Base-by-base conservation (phyloP, 2,113 vertebrate species). In the Triplophysa siluroides region DNA sequence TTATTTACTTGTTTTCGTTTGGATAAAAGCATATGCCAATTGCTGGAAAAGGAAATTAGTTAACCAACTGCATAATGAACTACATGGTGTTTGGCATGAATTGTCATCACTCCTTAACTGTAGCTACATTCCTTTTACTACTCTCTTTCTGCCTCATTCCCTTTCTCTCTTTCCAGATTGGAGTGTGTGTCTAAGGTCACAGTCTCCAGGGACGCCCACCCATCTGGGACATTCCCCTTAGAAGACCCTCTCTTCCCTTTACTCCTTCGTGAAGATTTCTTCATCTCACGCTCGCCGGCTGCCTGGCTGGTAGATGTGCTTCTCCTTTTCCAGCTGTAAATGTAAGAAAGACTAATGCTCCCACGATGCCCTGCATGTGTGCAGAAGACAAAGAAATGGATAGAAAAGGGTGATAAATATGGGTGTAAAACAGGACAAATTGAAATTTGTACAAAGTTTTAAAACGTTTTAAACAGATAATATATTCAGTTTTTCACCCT, bases 281-380 rank as follows among this genome's bases (percentile, higher is more conserved):
- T 77, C 29, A 47, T 76, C 29, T 56, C 60, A 16, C 33, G 33
- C 26, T 79, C 45, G 5, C 8, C 52, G 3, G 70, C 26, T 10
- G 75, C 24, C 24, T 80, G 38, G 2, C 7, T 61, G 19, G 45
- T 76, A n/a, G 76, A 8, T 21, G 76, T 73, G 61, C 83, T 83
- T 62, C 45, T 81, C 62, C 62, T 50, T 24, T 76, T 78, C 83
- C 85, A 86, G 63, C 82, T 86, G 38, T 82, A 69, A 23, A 69
- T 74, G 61, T 80, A 82, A 11, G 82, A 82, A 2, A 86, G 79
- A 58, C 67, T 79, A 21, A 83, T 8, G 65, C 85, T 84, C 62
- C 83, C 60, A 11, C 54, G 71, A 18, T 76, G 19, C 11, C 71
- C 83, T 82, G 50, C 8, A 56, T n/a, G 60, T 19, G 56, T 16